phyloP scores from a whole-genome alignment of 2,888 invertebrate species.

The Dorcus parallelipipedus region DNA sequence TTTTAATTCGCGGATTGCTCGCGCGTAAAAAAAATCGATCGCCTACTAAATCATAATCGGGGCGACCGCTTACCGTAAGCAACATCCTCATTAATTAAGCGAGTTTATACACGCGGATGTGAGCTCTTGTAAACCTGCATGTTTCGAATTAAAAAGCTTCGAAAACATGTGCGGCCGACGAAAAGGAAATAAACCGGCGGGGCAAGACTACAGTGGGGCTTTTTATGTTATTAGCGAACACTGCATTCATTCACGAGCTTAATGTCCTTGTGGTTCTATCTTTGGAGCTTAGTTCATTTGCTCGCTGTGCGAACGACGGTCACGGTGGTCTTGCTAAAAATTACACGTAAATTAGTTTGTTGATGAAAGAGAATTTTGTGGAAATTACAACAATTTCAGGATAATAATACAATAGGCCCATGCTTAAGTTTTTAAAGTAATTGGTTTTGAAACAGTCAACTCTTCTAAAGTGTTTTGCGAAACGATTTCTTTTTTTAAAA shows the following conservation, averaged over 20 bases:
- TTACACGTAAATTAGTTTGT: slow-evolving; percentile 10
- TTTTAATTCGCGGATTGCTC: not conserved
- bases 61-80: slow-evolving; percentile 9
- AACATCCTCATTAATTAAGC: slow-evolving; percentile 30
- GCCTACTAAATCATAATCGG: not conserved
- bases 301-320: slow-evolving; percentile 13
- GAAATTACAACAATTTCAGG: no score
- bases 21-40: not conserved
- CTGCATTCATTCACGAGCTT: slow-evolving; percentile 24
- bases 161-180: slow-evolving; percentile 17
- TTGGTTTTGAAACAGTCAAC: no score
- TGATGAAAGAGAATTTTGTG: no score
- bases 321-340: slow-evolving; percentile 13
- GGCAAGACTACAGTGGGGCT: slow-evolving; percentile 1
- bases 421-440: no score
- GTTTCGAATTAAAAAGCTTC: slow-evolving; percentile 25
- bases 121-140: slow-evolving; percentile 29
- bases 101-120: slow-evolving; percentile 30
- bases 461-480: no score
- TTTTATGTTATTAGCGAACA: slow-evolving; percentile 22
- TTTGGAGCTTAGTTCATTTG: slow-evolving; percentile 18
- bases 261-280: slow-evolving; percentile 23
- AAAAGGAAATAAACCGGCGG: slow-evolving; percentile 17
- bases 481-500: no score
- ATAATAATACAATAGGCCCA: no score